Evolutionary conservation across 1,140 invertebrate genomes (phyloP).

Genomic region (Ephestia elutella): DNA sequence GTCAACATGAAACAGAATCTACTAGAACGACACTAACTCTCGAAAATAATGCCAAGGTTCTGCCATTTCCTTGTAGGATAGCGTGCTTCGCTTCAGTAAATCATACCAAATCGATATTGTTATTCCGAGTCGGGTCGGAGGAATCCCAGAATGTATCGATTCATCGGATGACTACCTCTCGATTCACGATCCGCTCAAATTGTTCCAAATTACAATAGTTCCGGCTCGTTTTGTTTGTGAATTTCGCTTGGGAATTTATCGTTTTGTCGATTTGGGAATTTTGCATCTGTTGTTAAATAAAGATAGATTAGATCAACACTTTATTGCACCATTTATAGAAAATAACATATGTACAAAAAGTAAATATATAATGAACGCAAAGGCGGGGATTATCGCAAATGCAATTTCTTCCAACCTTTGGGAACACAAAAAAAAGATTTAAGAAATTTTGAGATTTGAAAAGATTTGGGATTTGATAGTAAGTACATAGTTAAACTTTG

Average conservation of each 20-base stretch:
- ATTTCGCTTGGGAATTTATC: background rate
- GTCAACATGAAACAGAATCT: background rate
- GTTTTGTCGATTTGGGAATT: background rate
- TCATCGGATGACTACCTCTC: constrained; percentile 6
- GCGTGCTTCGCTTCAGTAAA: constrained; percentile 21
- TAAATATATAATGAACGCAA: too few relatives aligned
- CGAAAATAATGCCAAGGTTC: constrained; percentile 6
- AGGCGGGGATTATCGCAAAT: too few relatives aligned
- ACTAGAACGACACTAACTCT: background rate
- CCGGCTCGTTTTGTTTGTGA: background rate
- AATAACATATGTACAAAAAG: too few relatives aligned
- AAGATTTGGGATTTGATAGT: too few relatives aligned
- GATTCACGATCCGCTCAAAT: background rate
- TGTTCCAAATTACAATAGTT: constrained; percentile 1
- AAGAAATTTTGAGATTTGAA: too few relatives aligned
- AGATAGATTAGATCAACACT: too few relatives aligned
- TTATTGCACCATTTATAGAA: too few relatives aligned
- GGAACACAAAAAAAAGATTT: too few relatives aligned
- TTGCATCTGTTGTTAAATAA: background rate
- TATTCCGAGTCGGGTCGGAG: constrained; percentile 16
- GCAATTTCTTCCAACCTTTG: too few relatives aligned
- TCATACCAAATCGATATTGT: constrained; percentile 23
- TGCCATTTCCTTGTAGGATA: constrained; percentile 7
- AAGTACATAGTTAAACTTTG: too few relatives aligned
- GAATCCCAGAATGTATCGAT: constrained; percentile 17